Conservation (phyloP, 2,113 vertebrate species). For the Rhinichthys klamathensis region DNA sequence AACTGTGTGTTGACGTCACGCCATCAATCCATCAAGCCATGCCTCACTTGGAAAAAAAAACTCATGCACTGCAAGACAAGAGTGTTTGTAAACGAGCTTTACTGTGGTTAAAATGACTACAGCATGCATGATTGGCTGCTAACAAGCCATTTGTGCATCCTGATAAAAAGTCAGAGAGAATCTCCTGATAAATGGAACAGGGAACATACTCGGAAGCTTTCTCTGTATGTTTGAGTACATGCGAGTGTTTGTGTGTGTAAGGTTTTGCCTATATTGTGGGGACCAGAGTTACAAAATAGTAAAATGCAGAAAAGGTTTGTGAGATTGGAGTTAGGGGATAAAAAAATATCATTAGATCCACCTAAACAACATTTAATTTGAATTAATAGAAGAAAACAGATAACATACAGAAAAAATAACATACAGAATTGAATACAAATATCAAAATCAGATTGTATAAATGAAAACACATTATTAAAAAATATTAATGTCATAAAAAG, state of each 20-base stretch:
- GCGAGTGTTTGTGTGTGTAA: too few relatives aligned
- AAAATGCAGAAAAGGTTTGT: too few relatives aligned
- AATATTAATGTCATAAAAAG: too few relatives aligned
- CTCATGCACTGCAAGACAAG: neutral
- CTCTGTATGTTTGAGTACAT: neutral
- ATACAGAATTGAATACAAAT: too few relatives aligned
- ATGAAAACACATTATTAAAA: too few relatives aligned
- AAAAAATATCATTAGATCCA: too few relatives aligned
- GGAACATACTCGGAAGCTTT: neutral
- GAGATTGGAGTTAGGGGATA: too few relatives aligned
- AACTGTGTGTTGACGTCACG: conserved; percentile 72
- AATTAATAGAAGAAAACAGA: too few relatives aligned
- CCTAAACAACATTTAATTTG: too few relatives aligned
- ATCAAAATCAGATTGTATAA: too few relatives aligned
- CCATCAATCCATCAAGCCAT: conserved; percentile 69
- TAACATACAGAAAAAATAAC: too few relatives aligned
- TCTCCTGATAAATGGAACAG: conserved; percentile 33
- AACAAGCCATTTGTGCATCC: conserved; percentile 1
- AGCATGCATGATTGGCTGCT: neutral
- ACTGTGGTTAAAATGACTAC: neutral
- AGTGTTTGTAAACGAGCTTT: neutral
- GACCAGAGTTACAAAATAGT: neutral
- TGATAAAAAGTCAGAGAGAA: neutral
- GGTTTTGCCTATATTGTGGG: neutral
- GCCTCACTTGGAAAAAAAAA: conserved; percentile 57